These are phyloP conservation scores for Acanthosoma haemorrhoidale DNA, from an alignment of 2,888 invertebrate species.

Conservation along the genomic window DNA sequence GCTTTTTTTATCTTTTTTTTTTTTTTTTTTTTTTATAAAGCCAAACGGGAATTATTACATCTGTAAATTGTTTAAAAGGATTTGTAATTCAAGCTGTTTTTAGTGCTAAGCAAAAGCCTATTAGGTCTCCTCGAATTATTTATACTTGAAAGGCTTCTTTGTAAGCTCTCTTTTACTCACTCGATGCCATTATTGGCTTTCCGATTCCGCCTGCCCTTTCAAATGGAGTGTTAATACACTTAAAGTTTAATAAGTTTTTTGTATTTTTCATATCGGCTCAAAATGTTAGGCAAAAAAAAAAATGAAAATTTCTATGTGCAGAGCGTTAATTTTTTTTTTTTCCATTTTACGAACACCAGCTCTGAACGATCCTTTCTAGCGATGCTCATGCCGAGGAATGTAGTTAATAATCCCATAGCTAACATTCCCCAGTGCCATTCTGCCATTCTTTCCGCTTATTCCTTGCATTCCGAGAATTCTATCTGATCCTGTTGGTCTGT, in stretches of 20 bases:
- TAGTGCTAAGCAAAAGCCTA: slow-evolving; percentile 4
- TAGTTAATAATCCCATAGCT: neutral
- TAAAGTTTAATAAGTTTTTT: neutral
- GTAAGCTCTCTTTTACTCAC: neutral
- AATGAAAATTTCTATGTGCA: no score
- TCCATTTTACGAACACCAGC: no score
- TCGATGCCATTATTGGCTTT: no score
- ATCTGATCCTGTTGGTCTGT: neutral
- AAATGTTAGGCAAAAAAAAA: no score
- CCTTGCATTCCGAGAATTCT: neutral
- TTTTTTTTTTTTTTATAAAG: neutral
- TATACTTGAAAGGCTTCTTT: neutral
- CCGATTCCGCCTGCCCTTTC: no score
- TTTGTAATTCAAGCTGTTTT: neutral
- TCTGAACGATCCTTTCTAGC: no score
- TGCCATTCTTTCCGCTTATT: neutral
- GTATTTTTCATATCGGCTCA: no score
- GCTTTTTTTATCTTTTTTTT: no score
- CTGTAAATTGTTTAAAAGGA: neutral
- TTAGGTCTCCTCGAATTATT: neutral
- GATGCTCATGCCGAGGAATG: neutral
- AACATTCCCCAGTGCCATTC: neutral
- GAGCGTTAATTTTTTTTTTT: neutral
- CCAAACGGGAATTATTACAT: neutral
- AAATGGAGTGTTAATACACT: neutral